Evolutionary conservation across 2,888 invertebrate species (phyloP).

Genomic region (Microctonus hyperodae): DNA sequence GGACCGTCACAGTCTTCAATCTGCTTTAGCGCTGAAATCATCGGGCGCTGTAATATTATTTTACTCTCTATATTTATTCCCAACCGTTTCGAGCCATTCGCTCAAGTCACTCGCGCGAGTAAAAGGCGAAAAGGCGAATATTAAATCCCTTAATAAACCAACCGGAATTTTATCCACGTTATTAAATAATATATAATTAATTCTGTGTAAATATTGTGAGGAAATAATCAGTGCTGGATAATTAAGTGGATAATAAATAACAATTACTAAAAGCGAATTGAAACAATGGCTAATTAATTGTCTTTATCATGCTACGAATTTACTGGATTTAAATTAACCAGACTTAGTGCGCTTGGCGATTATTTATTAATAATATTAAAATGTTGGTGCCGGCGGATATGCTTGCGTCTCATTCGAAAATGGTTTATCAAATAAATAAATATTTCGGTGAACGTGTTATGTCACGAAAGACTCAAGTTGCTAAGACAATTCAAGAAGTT

Average conservation of each 20-base stretch:
- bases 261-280: no score
- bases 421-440: conserved; percentile 94
- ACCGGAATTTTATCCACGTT: no score
- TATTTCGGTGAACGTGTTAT: conserved; percentile 92
- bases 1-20: conserved; percentile 55
- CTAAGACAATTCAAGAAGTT: conserved; percentile 88
- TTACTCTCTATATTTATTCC: conserved; percentile 35
- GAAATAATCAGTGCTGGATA: no score
- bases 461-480: conserved; percentile 82
- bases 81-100: conserved; percentile 33
- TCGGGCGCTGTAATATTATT: conserved; percentile 40
- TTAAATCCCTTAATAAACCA: no score
- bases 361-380: conserved; percentile 60
- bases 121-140: conserved; percentile 23
- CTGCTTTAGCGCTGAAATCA: conserved; percentile 53
- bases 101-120: conserved; percentile 42
- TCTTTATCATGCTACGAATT: conserved; percentile 40
- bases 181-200: no score
- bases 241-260: no score
- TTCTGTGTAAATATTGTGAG: no score
- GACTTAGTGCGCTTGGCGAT: conserved; percentile 24
- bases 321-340: no score
- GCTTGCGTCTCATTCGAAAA: conserved; percentile 93
- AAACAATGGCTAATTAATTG: no score
- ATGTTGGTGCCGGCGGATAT: conserved; percentile 93